Evolutionary conservation across 2,113 vertebrate genomes (phyloP).

Genomic region (Prietella phreatophila): DNA sequence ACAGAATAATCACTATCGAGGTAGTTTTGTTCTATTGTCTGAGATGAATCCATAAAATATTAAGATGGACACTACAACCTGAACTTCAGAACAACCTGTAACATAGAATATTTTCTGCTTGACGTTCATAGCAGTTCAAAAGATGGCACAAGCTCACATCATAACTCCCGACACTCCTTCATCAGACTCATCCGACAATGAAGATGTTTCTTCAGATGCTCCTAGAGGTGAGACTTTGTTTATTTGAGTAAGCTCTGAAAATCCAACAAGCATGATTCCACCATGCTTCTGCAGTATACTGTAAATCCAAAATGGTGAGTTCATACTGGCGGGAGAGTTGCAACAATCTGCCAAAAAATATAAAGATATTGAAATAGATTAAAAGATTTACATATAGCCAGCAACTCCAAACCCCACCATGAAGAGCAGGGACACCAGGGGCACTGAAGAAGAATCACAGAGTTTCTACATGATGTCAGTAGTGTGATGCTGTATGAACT

Average conservation of each 20-base stretch:
- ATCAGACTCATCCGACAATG: conserved; percentile 56
- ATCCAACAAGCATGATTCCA: not conserved
- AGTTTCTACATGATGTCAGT: too few species aligned
- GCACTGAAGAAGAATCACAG: too few species aligned
- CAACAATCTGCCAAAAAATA: not conserved
- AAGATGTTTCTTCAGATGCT: not conserved
- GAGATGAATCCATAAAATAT: not conserved
- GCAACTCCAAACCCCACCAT: not conserved
- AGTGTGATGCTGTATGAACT: too few species aligned
- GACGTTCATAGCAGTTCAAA: conserved; percentile 78
- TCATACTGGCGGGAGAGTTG: not conserved
- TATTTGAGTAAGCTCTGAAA: not conserved
- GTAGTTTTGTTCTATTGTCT: not conserved
- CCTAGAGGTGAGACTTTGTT: conserved; percentile 21
- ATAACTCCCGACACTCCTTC: conserved; percentile 66
- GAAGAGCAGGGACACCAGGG: not conserved
- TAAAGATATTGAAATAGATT: not conserved
- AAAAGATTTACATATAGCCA: not conserved
- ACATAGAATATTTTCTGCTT: not conserved
- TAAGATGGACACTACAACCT: not conserved
- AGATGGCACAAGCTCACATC: conserved; percentile 85
- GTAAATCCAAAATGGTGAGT: not conserved
- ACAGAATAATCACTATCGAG: not conserved
- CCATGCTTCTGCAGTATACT: not conserved
- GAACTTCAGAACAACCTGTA: not conserved